These are phyloP conservation scores for Melospiza georgiana DNA, from an alignment of 2,113 vertebrate genomes.

Conservation along the genomic window DNA sequence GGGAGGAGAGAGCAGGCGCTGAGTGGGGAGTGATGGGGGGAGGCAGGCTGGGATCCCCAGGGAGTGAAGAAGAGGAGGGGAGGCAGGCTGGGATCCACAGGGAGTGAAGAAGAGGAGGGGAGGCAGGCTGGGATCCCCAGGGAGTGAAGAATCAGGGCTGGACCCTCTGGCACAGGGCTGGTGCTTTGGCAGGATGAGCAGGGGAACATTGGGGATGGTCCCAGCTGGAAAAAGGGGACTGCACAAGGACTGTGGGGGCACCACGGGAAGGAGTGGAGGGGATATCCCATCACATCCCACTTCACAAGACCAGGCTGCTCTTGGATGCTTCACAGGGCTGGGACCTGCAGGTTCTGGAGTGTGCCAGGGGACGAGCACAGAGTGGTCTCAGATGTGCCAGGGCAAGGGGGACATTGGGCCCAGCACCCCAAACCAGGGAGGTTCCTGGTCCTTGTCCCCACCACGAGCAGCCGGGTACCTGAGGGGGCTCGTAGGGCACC, in stretches of 20 bases:
- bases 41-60: too few relatives aligned
- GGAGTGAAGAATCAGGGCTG: background rate
- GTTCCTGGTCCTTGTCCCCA: background rate
- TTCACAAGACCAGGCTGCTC: background rate
- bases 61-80: too few relatives aligned
- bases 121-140: rapidly evolving
- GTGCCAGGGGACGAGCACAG: rapidly evolving
- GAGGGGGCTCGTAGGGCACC: conserved; percentile 92
- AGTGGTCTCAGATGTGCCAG: background rate
- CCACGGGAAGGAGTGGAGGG: background rate
- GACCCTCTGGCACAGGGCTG: background rate
- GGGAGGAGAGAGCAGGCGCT: background rate
- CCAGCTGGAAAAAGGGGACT: background rate
- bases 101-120: background rate
- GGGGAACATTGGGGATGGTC: background rate
- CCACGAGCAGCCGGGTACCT: conserved; percentile 73
- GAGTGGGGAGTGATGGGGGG: background rate
- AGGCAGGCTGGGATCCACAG: rapidly evolving
- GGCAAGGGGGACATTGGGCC: background rate
- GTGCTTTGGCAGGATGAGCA: background rate
- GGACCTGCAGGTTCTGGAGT: background rate
- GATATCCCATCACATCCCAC: background rate
- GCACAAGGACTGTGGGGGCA: background rate
- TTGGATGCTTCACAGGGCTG: background rate
- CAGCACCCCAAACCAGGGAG: background rate